Evolutionary conservation across 1,140 invertebrate species (phyloP).

Genomic region (Solenopsis fugax): DNA sequence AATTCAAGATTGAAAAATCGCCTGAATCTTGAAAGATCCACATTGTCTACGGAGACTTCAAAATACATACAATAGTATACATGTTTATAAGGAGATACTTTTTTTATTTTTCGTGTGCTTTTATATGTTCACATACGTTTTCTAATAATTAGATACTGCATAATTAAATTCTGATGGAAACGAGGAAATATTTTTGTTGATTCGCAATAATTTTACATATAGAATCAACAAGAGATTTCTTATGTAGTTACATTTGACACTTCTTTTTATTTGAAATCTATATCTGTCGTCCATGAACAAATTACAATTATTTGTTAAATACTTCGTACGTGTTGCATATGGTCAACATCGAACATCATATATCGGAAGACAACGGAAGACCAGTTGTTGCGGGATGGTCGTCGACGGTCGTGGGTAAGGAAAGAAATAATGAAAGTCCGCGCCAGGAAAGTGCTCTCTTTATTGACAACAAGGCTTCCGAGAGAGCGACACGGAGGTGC

Average conservation of each 20-base stretch:
- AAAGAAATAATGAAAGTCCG: constrained; percentile 84
- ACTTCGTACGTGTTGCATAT: constrained; percentile 4
- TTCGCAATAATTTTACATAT: not conserved
- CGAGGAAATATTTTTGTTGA: constrained; percentile 6
- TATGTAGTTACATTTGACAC: not conserved
- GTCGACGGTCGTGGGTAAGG: constrained; percentile 72
- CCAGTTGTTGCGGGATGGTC: constrained; percentile 8
- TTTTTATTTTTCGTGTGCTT: not conserved
- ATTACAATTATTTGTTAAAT: not conserved
- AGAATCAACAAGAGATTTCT: not conserved
- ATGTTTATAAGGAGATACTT: not conserved
- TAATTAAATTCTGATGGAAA: not conserved
- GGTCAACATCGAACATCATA: constrained; percentile 16
- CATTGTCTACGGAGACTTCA: no score
- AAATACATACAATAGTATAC: no score
- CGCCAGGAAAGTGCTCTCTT: constrained; percentile 83
- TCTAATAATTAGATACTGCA: not conserved
- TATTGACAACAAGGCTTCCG: constrained; percentile 82
- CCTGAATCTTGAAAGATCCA: no score
- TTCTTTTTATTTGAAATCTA: constrained; percentile 5
- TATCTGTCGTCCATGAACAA: not conserved
- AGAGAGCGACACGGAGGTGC: constrained; percentile 74
- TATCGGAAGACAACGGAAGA: not conserved
- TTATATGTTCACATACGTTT: not conserved
- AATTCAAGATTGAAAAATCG: no score